Percentiles rank a stretch among this genome's conserved stretches.
Conservation (phyloP, 2,113 vertebrate genomes). For the Ciconia boyciana region DNA sequence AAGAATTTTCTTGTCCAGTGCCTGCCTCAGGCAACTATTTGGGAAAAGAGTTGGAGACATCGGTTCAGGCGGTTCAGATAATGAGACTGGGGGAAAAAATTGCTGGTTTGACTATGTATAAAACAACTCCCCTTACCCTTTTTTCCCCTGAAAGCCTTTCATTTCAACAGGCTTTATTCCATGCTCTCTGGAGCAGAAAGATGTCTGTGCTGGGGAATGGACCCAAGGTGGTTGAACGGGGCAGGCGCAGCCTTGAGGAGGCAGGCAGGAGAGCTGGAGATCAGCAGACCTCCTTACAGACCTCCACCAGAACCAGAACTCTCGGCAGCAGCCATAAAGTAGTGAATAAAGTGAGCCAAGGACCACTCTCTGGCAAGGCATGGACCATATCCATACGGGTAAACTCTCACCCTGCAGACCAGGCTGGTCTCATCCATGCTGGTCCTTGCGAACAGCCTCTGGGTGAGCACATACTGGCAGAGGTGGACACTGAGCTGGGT, state of each 20-base stretch:
- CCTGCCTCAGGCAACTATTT: neutral
- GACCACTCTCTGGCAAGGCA: neutral
- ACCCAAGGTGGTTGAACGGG: neutral
- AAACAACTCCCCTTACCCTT: neutral
- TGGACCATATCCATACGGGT: accelerated
- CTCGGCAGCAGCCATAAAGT: neutral
- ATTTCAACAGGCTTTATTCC: neutral
- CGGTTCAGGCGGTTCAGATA: neutral
- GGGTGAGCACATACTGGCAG: neutral
- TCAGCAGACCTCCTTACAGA: neutral
- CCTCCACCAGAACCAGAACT: neutral
- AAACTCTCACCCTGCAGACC: neutral
- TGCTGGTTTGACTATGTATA: neutral
- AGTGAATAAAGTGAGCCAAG: neutral
- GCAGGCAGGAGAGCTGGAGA: neutral
- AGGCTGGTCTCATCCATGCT: neutral
- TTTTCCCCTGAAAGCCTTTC: neutral
- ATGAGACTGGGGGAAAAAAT: neutral
- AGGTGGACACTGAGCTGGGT: neutral
- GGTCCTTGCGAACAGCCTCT: neutral
- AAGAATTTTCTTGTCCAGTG: neutral
- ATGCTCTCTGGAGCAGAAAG: neutral
- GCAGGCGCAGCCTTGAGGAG: neutral
- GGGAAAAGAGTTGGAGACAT: neutral
- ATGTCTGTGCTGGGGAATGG: neutral